Evolutionary conservation across 2,113 vertebrate species (phyloP).

Genomic region (Helogale parvula): DNA sequence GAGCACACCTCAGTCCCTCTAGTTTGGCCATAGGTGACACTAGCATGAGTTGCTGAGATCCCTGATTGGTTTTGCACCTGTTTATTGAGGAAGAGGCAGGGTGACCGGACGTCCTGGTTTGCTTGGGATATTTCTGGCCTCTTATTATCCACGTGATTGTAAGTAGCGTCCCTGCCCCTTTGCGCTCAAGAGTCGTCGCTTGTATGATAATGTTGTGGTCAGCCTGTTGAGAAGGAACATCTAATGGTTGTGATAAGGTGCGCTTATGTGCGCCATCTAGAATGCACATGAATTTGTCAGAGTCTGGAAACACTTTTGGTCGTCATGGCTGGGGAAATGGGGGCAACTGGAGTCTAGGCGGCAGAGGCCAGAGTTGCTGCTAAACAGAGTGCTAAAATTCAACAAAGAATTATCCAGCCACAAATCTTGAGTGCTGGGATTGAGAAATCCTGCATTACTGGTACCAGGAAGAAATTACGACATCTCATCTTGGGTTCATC

Average conservation of each 20-base stretch:
- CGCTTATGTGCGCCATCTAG: neutral
- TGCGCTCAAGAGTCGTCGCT: neutral
- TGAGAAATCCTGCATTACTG: neutral
- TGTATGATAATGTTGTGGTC: neutral
- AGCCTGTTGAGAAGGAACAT: neutral
- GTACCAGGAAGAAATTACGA: neutral
- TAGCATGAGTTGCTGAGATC: neutral
- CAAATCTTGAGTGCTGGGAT: neutral
- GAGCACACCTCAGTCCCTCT: neutral
- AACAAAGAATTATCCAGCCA: neutral
- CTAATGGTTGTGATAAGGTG: neutral
- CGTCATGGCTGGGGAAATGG: neutral
- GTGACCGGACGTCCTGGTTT: neutral
- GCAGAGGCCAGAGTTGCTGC: neutral
- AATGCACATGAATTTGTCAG: neutral
- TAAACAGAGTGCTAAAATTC: neutral
- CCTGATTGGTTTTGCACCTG: neutral
- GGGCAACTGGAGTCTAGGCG: neutral
- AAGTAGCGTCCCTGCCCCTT: neutral
- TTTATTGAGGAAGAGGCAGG: neutral
- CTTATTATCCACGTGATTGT: neutral
- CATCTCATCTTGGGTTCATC: neutral
- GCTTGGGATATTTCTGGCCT: neutral
- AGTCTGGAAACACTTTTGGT: neutral
- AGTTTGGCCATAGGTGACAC: neutral